Base-by-base conservation (phyloP, 2,888 invertebrate genomes). In the Scrobipalpa costella region DNA sequence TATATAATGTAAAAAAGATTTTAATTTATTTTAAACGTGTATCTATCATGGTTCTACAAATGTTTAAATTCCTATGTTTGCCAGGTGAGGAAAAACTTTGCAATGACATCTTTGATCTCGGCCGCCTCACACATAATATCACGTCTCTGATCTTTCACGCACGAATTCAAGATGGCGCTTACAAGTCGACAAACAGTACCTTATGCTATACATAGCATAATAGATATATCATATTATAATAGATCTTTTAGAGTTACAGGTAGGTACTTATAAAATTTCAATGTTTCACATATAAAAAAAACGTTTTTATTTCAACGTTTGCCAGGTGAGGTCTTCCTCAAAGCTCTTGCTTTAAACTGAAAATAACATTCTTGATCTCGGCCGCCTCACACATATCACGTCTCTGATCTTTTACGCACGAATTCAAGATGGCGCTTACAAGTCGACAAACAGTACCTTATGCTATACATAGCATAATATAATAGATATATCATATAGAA, bases 71-170 rank as follows among this genome's bases (percentile, higher is more conserved):
- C n/a, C 40, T 1, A 40, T 40, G 40, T 40, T 9, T 40, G n/a
- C 40, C 13, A 13, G 40, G n/a, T 13, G 40, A n/a, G 13, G 1
- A 17, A 49, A 13, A n/a, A 21, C 33, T n/a, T 34, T 13, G 80
- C 75, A 69, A 72, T 72, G 64, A 77, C 55, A 13, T 55, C 13
- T 7, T 27, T n/a, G 15, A n/a, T 13, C 33, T 55, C 74, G 38
- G 63, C 38, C 34, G 52, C 57, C 62, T 61, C 33, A 13, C 17
- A 21, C 36, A n/a, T n/a, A n/a, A 5, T 19, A 80, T 79, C 84
- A 83, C 84, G 84, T 81, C 74, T 70, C 75, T 78, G 81, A 85
- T 84, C 83, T 76, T 79, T 80, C 79, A 79, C 84, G 84, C 82
- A 82, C 81, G 81, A 72, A 73, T 67, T 74, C 78, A 15, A 19